Evolutionary conservation across 2,797 vertebrate species (phyloP), one percentile per base, ranked within the genome.

Genomic region (Eulemur rubriventer): DNA sequence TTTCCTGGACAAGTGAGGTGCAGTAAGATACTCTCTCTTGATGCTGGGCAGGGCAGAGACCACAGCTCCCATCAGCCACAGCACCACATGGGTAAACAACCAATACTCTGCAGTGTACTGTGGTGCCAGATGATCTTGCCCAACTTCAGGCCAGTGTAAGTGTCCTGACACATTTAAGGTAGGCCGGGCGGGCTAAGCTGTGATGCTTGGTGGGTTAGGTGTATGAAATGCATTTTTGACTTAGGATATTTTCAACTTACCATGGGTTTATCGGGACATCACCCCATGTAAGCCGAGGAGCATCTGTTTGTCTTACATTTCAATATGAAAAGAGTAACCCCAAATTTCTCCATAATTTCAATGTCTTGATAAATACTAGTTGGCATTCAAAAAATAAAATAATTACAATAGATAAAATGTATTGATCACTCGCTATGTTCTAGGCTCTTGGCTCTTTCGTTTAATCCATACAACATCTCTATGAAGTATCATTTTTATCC

Each of bases 261-360:
- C 7, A 28, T 38, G n/a, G 50, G 17, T 76, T 50, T 50, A 50
- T 33, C 30, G 33, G 33, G 46, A 50, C 10, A 4, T 50, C n/a
- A 13, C 46, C n/a, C 50, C n/a, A 17, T 38, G n/a, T 26, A 79
- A 0, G 1, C 4, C 0, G 8, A 52, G n/a, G n/a, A 55, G n/a
- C 4, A 17, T 35, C 75, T 79, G 22, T 79, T 26, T 61, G 38
- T 61, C 38, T 73, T 81, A 12, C 18, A 33, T 63, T 81, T 94
- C 85, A 86, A 88, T 46, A 52, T 41, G 73, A 80, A 95, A 90
- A 82, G 52, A 50, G 17, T 63, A 78, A 65, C 8, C 9, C 8
- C 7, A 6, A 6, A 46, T 20, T 43, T 70, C 7, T n/a, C 46
- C 24, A 30, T 84, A 41, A 26, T 61, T 18, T 80, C 50, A 26